Evolutionary conservation across 2,113 vertebrate species (phyloP).

Genomic region (Chinchilla lanigera): DNA sequence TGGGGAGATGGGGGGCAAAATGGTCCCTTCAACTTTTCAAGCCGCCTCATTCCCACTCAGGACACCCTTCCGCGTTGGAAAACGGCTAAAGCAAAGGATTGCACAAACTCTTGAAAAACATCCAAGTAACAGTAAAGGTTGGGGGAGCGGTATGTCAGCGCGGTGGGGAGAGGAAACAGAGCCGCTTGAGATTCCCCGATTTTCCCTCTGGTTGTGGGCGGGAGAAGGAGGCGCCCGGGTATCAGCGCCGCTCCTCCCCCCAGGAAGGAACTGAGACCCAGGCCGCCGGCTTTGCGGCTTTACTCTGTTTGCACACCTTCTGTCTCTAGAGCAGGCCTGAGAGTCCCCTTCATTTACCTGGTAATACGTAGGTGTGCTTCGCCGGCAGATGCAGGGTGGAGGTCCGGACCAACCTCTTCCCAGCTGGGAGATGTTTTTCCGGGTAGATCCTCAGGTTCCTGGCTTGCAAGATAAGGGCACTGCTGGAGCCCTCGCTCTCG

Average conservation of each 20-base stretch:
- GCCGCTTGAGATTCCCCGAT: background rate
- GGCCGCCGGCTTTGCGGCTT: background rate
- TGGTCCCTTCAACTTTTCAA: background rate
- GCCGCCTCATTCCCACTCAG: background rate
- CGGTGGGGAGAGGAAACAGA: background rate
- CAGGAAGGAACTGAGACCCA: background rate
- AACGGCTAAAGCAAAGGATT: constrained; percentile 18
- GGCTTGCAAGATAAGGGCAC: background rate
- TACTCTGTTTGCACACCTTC: background rate
- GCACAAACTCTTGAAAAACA: constrained; percentile 66
- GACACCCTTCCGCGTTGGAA: background rate
- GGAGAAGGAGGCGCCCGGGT: background rate
- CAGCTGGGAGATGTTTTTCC: background rate
- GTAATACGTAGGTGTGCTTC: constrained; percentile 7
- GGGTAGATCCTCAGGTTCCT: background rate
- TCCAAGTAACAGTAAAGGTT: constrained; percentile 58
- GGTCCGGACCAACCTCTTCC: background rate
- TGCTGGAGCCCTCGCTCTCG: background rate
- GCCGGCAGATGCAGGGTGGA: background rate
- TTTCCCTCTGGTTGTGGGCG: background rate
- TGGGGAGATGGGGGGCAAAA: background rate
- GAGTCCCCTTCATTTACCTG: background rate
- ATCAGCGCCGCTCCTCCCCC: background rate
- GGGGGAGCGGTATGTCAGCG: background rate
- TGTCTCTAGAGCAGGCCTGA: background rate